phyloP scores from a whole-genome alignment of 1,140 invertebrate genomes.

The Pristionchus pacificus region DNA sequence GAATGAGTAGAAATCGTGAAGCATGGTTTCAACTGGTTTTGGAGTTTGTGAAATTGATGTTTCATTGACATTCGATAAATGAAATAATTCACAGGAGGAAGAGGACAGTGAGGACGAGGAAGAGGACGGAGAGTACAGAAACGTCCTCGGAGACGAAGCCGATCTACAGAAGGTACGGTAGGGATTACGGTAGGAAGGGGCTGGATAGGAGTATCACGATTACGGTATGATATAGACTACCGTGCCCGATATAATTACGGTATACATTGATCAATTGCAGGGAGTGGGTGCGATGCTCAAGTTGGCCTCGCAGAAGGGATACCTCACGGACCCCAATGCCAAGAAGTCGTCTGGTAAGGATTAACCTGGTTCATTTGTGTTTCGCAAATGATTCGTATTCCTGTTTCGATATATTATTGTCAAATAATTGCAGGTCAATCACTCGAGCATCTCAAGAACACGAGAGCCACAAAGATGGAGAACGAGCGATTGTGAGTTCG shows the following conservation, averaged over 20 bases:
- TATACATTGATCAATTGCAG: no score
- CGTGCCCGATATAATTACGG: no score
- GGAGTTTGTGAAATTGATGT: no score
- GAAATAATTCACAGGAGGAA: conserved; percentile 12
- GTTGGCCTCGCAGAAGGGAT: conserved; percentile 87
- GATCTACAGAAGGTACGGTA: conserved; percentile 69
- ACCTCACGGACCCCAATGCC: conserved; percentile 73
- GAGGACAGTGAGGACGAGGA: conserved; percentile 34
- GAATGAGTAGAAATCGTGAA: no score
- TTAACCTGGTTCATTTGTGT: conserved; percentile 64
- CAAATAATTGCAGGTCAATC: conserved; percentile 64
- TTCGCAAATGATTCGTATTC: conserved; percentile 59
- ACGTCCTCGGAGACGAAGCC: conserved; percentile 81
- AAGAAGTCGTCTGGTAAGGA: conserved; percentile 66
- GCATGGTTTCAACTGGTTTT: no score
- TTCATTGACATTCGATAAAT: not conserved
- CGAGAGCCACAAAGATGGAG: conserved; percentile 62
- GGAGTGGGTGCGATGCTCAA: conserved; percentile 86
- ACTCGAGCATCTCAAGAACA: conserved; percentile 93
- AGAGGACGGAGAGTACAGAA: conserved; percentile 48
- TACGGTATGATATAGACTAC: not conserved
- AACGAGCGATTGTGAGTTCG: not conserved
- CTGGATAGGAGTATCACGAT: not conserved
- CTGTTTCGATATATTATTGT: conserved; percentile 4
- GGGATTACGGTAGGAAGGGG: no score